phyloP scores from a whole-genome alignment of 2,797 vertebrate species.

The Balearica regulorum region DNA sequence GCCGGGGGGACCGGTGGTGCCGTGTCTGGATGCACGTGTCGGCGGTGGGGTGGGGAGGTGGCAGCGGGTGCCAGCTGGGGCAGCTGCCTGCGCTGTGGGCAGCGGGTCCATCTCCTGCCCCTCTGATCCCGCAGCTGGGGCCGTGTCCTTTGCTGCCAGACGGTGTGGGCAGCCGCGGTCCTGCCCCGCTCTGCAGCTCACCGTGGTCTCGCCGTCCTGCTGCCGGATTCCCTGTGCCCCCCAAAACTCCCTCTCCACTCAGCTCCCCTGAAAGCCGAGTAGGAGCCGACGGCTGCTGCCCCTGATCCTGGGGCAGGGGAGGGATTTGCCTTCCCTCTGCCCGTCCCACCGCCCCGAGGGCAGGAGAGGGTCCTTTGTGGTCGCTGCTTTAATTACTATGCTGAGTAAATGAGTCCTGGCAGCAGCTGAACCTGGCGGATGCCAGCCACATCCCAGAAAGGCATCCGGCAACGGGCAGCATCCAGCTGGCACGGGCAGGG shows the following conservation, averaged over 20 bases:
- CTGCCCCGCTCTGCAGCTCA: fast-evolving
- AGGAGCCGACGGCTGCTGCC: not conserved
- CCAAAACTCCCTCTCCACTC: not conserved
- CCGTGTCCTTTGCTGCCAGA: not conserved
- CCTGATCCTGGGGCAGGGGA: not conserved
- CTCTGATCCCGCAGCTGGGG: no score
- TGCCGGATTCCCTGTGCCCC: not conserved
- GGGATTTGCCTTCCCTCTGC: not conserved
- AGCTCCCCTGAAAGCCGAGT: not conserved
- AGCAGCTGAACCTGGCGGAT: constrained; percentile 58
- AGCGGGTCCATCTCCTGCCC: not conserved
- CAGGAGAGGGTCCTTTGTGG: constrained; percentile 61
- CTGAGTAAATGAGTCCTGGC: constrained; percentile 45
- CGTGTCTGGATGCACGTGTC: not conserved
- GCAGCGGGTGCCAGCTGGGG: not conserved
- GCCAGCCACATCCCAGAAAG: constrained; percentile 53
- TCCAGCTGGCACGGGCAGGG: constrained; percentile 59
- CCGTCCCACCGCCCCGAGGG: not conserved
- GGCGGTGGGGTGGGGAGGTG: not conserved
- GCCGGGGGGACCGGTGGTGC: not conserved
- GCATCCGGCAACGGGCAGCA: constrained; percentile 19
- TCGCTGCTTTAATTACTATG: constrained; percentile 55
- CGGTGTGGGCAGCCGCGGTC: fast-evolving
- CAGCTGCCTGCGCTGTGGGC: not conserved
- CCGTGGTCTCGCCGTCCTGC: not conserved